Conservation (phyloP, 2,888 invertebrate genomes). For the Polydrusus tereticollis region DNA sequence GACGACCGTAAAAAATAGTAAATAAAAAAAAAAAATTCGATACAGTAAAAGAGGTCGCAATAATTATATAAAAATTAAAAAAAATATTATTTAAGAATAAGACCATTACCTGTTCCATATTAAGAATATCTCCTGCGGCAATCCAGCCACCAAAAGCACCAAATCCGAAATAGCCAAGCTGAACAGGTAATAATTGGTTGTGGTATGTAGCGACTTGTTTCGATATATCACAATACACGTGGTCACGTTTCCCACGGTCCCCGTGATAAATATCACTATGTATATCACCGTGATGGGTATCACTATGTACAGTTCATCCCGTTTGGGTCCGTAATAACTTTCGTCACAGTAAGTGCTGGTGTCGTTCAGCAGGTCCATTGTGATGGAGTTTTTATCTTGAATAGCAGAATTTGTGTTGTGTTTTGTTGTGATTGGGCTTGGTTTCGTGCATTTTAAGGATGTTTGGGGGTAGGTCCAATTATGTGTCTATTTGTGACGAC, state of each 20-base stretch:
- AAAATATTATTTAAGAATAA: no score
- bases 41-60: no score
- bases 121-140: slow-evolving; percentile 86
- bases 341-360: slow-evolving; percentile 47
- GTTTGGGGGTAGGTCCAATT: neutral
- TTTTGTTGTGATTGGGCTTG: neutral
- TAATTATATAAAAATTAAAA: no score
- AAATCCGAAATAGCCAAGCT: slow-evolving; percentile 88
- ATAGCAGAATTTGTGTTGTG: neutral
- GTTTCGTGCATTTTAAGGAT: neutral
- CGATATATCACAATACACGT: slow-evolving; percentile 88
- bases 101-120: slow-evolving; percentile 75
- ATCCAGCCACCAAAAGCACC: slow-evolving; percentile 80
- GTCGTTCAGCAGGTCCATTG: slow-evolving; percentile 31
- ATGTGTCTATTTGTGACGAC: no score
- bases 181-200: slow-evolving; percentile 86
- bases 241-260: slow-evolving; percentile 82
- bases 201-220: slow-evolving; percentile 87
- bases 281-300: slow-evolving; percentile 84
- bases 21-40: no score
- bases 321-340: slow-evolving; percentile 52
- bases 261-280: slow-evolving; percentile 81
- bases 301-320: slow-evolving; percentile 65
- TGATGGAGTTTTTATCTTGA: neutral
- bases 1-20: no score